Conservation (phyloP, 2,888 invertebrate genomes). For the Asteroscopus sphinx region DNA sequence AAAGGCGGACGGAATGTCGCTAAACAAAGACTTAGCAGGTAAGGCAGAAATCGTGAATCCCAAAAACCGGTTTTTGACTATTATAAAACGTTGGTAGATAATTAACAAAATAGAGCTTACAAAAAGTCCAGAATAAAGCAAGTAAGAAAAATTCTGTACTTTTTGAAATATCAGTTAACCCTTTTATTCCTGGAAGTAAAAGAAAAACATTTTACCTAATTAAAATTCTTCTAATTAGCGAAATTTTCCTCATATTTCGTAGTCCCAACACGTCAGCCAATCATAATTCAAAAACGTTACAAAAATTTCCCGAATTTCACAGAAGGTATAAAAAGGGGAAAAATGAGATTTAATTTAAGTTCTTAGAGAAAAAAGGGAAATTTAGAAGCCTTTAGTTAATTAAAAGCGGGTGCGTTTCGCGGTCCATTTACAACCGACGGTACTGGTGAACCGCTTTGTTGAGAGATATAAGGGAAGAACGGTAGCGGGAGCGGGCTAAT, state of each 20-base stretch:
- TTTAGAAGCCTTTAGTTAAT: constrained; percentile 64
- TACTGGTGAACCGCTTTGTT: constrained; percentile 35
- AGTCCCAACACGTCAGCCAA: constrained; percentile 16
- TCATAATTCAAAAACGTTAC: constrained; percentile 24
- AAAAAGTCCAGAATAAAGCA: constrained; percentile 1
- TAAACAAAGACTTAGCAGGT: too few species aligned
- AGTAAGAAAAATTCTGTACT: too few species aligned
- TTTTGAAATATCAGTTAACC: too few species aligned
- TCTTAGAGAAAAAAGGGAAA: constrained; percentile 40
- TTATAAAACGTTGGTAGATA: too few species aligned
- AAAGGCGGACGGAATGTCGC: too few species aligned
- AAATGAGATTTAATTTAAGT: constrained; percentile 48
- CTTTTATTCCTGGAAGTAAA: background rate
- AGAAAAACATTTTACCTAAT: background rate
- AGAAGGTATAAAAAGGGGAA: constrained; percentile 23
- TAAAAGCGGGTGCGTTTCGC: constrained; percentile 61
- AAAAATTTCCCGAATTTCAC: constrained; percentile 17
- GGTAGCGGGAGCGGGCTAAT: background rate
- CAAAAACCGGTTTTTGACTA: too few species aligned
- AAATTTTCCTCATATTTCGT: background rate
- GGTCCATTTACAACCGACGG: constrained; percentile 57
- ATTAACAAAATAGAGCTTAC: too few species aligned
- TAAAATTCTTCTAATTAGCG: constrained; percentile 4
- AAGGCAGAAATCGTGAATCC: too few species aligned
- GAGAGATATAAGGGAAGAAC: constrained; percentile 10